Evolutionary conservation across 2,113 vertebrate genomes (phyloP).

Genomic region (Oreotragus oreotragus): DNA sequence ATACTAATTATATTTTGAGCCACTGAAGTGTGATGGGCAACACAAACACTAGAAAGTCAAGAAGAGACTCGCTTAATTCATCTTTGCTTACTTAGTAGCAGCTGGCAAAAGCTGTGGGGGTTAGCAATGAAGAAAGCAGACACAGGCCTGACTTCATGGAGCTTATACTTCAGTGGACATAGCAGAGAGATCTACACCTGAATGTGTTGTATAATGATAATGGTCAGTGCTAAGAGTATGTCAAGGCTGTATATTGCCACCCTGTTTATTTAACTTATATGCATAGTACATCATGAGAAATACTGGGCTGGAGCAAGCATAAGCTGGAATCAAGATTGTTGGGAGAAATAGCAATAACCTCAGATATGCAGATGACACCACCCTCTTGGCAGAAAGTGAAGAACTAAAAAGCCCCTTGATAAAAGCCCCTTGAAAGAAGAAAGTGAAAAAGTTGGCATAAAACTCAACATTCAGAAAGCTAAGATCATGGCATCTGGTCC

Average conservation of each 20-base stretch:
- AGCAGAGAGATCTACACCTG: background rate
- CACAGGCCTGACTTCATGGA: background rate
- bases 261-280: background rate
- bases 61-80: background rate
- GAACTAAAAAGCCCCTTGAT: background rate
- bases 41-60: background rate
- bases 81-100: background rate
- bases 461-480: background rate
- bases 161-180: background rate
- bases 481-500: background rate
- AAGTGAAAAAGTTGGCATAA: fast-evolving
- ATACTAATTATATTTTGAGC: background rate
- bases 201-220: background rate
- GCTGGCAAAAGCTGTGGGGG: background rate
- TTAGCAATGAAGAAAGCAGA: background rate
- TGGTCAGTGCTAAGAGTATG: background rate
- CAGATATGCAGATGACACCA: background rate
- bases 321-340: background rate
- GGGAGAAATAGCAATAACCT: background rate
- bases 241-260: background rate
- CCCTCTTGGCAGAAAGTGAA: background rate
- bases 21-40: background rate
- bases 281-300: background rate
- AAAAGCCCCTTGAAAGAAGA: background rate
- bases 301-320: background rate